Conservation (phyloP, 1,140 invertebrate genomes). For the Drosophila setifemur region DNA sequence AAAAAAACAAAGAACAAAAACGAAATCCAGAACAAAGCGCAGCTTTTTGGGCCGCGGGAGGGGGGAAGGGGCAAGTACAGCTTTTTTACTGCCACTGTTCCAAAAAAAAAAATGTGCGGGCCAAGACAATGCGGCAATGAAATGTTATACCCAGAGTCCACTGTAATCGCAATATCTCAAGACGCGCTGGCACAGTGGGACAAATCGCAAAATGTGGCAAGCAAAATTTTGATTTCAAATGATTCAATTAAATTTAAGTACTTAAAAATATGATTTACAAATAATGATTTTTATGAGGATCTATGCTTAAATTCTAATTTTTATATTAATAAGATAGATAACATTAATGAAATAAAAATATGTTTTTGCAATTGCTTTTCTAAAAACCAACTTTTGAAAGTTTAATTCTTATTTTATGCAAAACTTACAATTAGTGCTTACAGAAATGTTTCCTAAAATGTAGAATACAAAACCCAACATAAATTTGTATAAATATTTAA, state of each 20-base stretch:
- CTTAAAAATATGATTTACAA: not conserved
- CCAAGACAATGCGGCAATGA: slow-evolving; percentile 34
- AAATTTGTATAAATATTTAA: too few relatives aligned
- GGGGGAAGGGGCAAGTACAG: slow-evolving; percentile 5
- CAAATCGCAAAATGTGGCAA: not conserved
- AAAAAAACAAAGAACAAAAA: slow-evolving; percentile 3
- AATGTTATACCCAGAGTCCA: slow-evolving; percentile 30
- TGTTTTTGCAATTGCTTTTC: too few relatives aligned
- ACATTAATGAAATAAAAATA: too few relatives aligned
- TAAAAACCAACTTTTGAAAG: too few relatives aligned
- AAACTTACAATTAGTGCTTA: too few relatives aligned
- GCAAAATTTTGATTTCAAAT: not conserved
- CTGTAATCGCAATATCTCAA: slow-evolving; percentile 30
- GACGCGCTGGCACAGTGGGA: not conserved
- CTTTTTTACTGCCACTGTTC: slow-evolving; percentile 25
- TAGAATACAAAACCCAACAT: too few relatives aligned
- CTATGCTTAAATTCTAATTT: too few relatives aligned
- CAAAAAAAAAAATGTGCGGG: not conserved
- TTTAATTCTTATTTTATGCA: too few relatives aligned
- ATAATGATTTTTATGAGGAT: too few relatives aligned
- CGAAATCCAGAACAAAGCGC: slow-evolving; percentile 7
- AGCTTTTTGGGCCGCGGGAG: not conserved
- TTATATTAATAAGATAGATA: too few relatives aligned
- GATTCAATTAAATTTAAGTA: not conserved
- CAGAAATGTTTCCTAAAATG: too few relatives aligned